Base-by-base conservation (phyloP, 2,113 vertebrate genomes). In the Polypterus senegalus region DNA sequence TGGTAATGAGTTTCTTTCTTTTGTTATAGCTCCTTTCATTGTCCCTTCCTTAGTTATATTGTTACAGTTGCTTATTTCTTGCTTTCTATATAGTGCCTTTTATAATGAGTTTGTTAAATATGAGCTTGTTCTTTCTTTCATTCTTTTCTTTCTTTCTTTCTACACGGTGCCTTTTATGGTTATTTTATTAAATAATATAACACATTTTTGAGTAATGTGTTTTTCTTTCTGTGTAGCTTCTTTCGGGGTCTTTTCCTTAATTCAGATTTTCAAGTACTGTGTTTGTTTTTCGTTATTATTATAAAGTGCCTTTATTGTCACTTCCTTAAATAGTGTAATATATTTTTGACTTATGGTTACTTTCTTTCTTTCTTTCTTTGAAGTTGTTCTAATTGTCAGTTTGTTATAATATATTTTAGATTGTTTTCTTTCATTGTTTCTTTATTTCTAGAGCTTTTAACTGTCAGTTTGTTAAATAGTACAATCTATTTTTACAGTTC, bases 211-310 rank as follows among this genome's bases (percentile, higher is more conserved):
- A 55, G 10, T 10, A 5, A 5, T 5, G 3, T 55, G 6, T 5
- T 27, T 4, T 27, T 55, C 45, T 46, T 9, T n/a, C 11, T 45
- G n/a, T 9, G 2, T 27, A 8, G 10, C 5, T 3, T 55, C 54
- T 55, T 27, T 7, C 9, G 10, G 5, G 5, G 9, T 55, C 54
- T 27, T 56, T 46, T 48, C 5, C 56, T 59, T 46, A 47, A 9
- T 60, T 27, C 54, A 58, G 65, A 55, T 58, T 55, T 3, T 7
- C 7, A 48, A 47, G 49, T 48, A 64, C 58, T 64, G 63, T 11
- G 55, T 46, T 44, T 11, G 43, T 7, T 51, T 6, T 51, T 51
- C 49, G 27, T 27, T 27, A 27, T 27, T 27, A 51, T 6, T 7
- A 51, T 7, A 51, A 2, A 7, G 9, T 9, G 49, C 9, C 49